Base-by-base conservation (phyloP, 2,797 vertebrate genomes). In the Sarcoramphus papa region DNA sequence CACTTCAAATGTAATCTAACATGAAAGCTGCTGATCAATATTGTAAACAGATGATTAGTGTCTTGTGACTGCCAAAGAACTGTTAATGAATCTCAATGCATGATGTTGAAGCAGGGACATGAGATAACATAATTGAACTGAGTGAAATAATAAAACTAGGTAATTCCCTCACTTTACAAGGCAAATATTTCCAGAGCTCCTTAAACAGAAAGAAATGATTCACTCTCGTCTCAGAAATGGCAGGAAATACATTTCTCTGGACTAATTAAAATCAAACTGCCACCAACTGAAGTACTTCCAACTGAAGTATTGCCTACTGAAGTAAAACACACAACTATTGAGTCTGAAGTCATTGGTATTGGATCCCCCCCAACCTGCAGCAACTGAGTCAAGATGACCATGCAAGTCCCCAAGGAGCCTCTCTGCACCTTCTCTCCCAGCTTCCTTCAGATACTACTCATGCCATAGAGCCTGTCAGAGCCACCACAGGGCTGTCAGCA, bases 21-120 rank as follows among this genome's bases (percentile, higher is more conserved):
- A 88, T 14, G 81, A 94, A 95, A 95, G 75, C 81, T 91, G 94
- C n/a, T 72, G 81, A 95, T 97, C 90, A 80, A 94, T 96, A 96
- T 57, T 87, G 85, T 77, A 93, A 96, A 97, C 84, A 95, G 86
- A 94, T 85, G 72, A 96, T 95, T 93, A 92, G 78, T 56, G 81
- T 95, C 92, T 87, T 91, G 69, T 89, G 88, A 85, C 81, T 89
- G 86, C 77, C 72, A 95, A 92, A 87, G 86, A 87, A 85, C 54
- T 88, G 63, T 82, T 93, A 94, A 89, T 85, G 90, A 96, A 93
- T 93, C 88, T 91, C 81, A 85, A 43, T 78, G 60, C 48, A 60
- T 37, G 27, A 93, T 60, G 64, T 21, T 67, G 68, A 88, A 86
- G 41, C 59, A 75, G 35, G 20, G 48, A 80, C 8, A 9, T 24